These are phyloP conservation scores for Macropus fuliginosus DNA, from an alignment of 2,797 vertebrate genomes.

Conservation along the genomic window DNA sequence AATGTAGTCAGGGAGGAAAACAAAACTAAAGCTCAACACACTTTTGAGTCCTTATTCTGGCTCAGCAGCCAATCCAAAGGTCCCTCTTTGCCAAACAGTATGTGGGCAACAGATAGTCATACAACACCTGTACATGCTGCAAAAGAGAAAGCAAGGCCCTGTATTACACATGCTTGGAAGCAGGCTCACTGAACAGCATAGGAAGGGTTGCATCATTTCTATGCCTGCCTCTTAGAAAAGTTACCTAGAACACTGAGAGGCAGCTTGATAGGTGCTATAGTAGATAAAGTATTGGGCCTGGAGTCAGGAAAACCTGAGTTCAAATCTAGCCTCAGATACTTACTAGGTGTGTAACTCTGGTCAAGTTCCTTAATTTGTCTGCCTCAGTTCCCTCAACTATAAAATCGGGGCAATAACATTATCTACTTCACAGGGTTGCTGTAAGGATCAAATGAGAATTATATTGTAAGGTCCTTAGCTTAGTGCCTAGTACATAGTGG, in stretches of 20 bases:
- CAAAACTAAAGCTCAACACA: background rate
- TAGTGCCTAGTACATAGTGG: background rate
- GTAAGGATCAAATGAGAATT: background rate
- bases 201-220: background rate
- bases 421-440: background rate
- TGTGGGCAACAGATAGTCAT: background rate
- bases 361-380: background rate
- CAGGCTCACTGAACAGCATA: background rate
- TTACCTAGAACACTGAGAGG: background rate
- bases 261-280: background rate
- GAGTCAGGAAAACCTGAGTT: background rate
- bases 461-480: background rate
- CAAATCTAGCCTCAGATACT: background rate
- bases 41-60: background rate
- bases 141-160: background rate
- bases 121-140: background rate
- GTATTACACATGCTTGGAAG: background rate
- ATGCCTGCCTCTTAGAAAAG: background rate
- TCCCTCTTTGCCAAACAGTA: background rate
- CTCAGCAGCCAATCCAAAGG: background rate
- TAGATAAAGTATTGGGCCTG: background rate
- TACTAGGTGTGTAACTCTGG: background rate
- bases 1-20: background rate
- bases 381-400: background rate
- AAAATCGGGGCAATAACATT: background rate